Evolutionary conservation across 2,113 vertebrate species (phyloP), one percentile per base, ranked within the genome.

Genomic region (Megalops atlanticus): DNA sequence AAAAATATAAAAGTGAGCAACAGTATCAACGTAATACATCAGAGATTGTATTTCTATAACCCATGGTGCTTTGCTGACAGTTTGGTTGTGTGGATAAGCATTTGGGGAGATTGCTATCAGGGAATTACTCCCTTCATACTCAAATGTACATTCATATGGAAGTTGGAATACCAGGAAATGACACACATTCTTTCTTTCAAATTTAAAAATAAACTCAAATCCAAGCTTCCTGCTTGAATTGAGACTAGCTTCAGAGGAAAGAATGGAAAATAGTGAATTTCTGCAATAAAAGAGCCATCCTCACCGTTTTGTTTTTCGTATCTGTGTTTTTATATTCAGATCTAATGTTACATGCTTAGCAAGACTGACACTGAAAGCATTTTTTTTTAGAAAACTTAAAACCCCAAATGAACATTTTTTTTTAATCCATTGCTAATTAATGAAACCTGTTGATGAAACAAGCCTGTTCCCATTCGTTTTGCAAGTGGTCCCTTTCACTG

Each of bases 81-180:
- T 40, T 18, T 45, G 27, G 43, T 75, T 81, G 47, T 36, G 36
- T 18, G n/a, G 4, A 1, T 35, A 68, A 64, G n/a, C 58, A 41
- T n/a, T 64, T 79, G 64, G 64, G 33, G 16, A 71, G 33, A 36
- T 79, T 38, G 16, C 43, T 79, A 45, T 79, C 41, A 15, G 69
- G 73, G 45, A 72, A 72, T 79, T 43, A 70, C 31, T 79, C 36
- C 69, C 80, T 84, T 71, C 82, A 83, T 83, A 79, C 84, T 82
- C 83, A 88, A 88, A 71, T 71, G 85, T 87, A 82, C 68, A 86
- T 85, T 86, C 81, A 85, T 84, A 79, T 82, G 24, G 84, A 45
- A 84, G 82, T 84, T 78, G 81, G 77, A 88, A 77, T 82, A 89
- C 85, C 90, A 92, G 92, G 91, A 94, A 95, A 92, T 93, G 80